These are phyloP conservation scores for Oryzias dopingdopingensis DNA, from an alignment of 2,797 vertebrate species.

Conservation along the genomic window DNA sequence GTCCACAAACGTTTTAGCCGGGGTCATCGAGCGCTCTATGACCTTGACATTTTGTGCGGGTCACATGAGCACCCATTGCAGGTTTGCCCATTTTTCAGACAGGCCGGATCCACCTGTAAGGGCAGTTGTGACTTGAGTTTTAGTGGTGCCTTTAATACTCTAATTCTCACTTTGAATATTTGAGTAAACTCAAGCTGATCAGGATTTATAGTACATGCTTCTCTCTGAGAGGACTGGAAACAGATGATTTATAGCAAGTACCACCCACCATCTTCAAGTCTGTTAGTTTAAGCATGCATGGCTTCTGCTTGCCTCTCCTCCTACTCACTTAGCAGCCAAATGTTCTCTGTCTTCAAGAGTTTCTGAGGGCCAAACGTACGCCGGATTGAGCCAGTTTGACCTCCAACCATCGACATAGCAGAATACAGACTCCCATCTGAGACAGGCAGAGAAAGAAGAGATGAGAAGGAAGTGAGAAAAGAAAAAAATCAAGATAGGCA, in stretches of 20 bases:
- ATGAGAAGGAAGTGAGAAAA: slow-evolving; percentile 11
- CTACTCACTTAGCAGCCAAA: slow-evolving; percentile 84
- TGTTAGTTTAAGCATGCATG: slow-evolving; percentile 30
- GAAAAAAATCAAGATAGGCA: slow-evolving; percentile 12
- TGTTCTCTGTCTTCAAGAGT: slow-evolving; percentile 80
- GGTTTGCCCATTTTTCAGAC: no score
- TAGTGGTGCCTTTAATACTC: no score
- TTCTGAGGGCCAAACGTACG: slow-evolving; percentile 80
- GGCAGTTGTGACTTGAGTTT: no score
- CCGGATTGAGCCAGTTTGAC: slow-evolving; percentile 74
- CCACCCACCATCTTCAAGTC: slow-evolving; percentile 51
- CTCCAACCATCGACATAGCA: slow-evolving; percentile 75
- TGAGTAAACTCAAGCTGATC: no score
- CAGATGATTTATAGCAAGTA: slow-evolving; percentile 33
- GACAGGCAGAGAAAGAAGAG: not conserved
- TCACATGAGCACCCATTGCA: no score
- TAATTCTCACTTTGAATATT: no score
- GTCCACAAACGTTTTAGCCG: no score
- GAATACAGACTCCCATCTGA: slow-evolving; percentile 83
- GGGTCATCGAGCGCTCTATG: no score
- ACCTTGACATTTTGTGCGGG: no score
- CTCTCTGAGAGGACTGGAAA: slow-evolving; percentile 16
- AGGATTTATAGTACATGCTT: slow-evolving; percentile 13
- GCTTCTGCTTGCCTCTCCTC: slow-evolving; percentile 32
- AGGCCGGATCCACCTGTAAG: no score